Percentiles rank a stretch among this genome's conserved stretches.
Evolutionary conservation across 2,113 vertebrate species (phyloP).

Genomic region (Lophura nycthemera): DNA sequence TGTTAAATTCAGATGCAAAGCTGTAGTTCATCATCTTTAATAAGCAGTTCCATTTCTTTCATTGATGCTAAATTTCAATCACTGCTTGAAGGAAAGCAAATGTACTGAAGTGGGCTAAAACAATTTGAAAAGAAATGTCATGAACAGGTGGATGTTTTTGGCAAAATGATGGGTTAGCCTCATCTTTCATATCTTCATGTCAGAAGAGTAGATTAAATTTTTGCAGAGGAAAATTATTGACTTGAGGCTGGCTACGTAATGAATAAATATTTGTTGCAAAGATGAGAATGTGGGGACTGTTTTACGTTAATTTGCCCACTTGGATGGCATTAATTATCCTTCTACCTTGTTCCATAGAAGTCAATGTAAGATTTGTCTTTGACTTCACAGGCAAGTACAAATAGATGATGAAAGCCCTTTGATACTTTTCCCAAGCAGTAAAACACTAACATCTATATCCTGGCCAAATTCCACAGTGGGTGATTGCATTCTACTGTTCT

Average conservation of each 20-base stretch:
- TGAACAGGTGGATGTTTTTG: not conserved
- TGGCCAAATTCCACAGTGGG: conserved; percentile 11
- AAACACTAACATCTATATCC: not conserved
- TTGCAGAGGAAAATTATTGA: not conserved
- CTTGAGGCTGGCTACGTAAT: not conserved
- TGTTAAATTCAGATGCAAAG: not conserved
- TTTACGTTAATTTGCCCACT: not conserved
- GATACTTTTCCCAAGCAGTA: not conserved
- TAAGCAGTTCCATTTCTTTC: not conserved
- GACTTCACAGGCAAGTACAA: not conserved
- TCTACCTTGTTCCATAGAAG: not conserved
- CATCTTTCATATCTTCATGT: not conserved
- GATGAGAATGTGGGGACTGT: not conserved
- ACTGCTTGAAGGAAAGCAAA: not conserved
- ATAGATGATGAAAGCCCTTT: not conserved
- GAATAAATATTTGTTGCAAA: not conserved
- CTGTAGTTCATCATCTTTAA: not conserved
- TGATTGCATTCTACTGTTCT: conserved; percentile 33
- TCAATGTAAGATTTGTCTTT: not conserved
- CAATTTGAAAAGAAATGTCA: not conserved
- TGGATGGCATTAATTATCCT: not conserved
- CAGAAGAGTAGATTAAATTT: not conserved
- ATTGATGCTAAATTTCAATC: not conserved
- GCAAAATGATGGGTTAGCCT: not conserved
- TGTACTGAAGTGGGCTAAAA: not conserved